Conservation (phyloP, 1,140 invertebrate species). For the Centruroides sculpturatus region DNA sequence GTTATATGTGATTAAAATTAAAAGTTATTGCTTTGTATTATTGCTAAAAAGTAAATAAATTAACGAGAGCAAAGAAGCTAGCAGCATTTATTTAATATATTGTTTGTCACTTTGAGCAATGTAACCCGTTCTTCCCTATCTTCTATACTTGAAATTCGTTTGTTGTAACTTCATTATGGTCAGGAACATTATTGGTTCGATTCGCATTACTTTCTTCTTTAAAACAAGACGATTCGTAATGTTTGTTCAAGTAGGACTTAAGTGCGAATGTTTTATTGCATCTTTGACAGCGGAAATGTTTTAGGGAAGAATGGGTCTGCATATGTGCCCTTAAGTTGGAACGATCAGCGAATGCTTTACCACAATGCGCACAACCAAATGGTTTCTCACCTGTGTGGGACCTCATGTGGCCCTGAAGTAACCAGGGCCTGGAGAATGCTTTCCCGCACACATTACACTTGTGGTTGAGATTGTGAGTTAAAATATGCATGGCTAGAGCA, state of each 20-base stretch:
- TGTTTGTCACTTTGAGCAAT: too few species aligned
- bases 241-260: conserved; percentile 98
- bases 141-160: too few species aligned
- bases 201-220: conserved; percentile 40
- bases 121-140: too few species aligned
- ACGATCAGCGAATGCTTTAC: conserved; percentile 94
- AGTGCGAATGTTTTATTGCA: conserved; percentile 96
- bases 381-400: conserved; percentile 98
- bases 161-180: too few species aligned
- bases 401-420: conserved; percentile 82
- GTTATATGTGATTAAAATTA: too few species aligned
- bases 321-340: conserved; percentile 94
- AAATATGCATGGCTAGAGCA: conserved; percentile 89
- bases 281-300: conserved; percentile 83
- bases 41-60: too few species aligned
- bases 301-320: conserved; percentile 94
- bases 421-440: conserved; percentile 87
- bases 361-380: conserved; percentile 95
- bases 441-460: conserved; percentile 83
- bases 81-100: too few species aligned
- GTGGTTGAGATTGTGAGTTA: conserved; percentile 60
- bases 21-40: too few species aligned
- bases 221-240: conserved; percentile 89
- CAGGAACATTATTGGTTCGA: too few species aligned
- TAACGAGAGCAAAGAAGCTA: too few species aligned